Base-by-base conservation (phyloP, 2,888 invertebrate species). In the Rhagonycha lutea region DNA sequence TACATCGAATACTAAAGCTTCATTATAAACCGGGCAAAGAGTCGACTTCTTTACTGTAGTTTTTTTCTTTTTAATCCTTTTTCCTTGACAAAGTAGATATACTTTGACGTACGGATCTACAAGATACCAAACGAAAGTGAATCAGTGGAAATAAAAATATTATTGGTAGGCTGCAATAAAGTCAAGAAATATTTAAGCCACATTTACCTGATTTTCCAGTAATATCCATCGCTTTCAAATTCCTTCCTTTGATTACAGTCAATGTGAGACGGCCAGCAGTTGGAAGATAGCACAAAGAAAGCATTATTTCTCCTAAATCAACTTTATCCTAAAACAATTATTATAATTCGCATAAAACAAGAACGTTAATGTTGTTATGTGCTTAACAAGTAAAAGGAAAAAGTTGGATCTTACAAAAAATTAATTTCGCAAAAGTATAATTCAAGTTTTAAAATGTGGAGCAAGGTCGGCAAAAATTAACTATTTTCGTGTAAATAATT, bases 61-160 rank as follows among this genome's bases (percentile, higher is more conserved):
- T 87, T 97, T 97, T 88, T 96, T 95, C 89, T 97, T 97, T 89
- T 97, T 97, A 83, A 98, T 94, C 76, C 97, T 90, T 86, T 96
- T 96, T 3, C 95, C 95, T 87, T 95, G 94, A 84, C 95, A 95
- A 82, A 97, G 91, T 74, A 98, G 90, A 82, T 95, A 94, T 26
- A 97, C 94, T 89, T 98, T 98, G 73, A 98, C 96, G 87, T 97
- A 98, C 0, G 98, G 98, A 91, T 98, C 98, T 94, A 89, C 14
- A 86, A 86, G n/a, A 73, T 81, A 67, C 60, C 14, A 24, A 24
- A 8, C n/a, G 26, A 24, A 65, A 23, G 1, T 65, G 3, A 65
- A 24, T 65, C 62, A 11, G 9, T 2, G 7, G 18, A 62, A 14
- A 18, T 11, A n/a, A 24, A 18, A 62, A 11, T 12, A 8, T 23